A percentile compares a stretch with the other conserved stretches of the same genome.
Evolutionary conservation across 2,888 invertebrate species (phyloP).

Genomic region (Eupithecia exiguata): DNA sequence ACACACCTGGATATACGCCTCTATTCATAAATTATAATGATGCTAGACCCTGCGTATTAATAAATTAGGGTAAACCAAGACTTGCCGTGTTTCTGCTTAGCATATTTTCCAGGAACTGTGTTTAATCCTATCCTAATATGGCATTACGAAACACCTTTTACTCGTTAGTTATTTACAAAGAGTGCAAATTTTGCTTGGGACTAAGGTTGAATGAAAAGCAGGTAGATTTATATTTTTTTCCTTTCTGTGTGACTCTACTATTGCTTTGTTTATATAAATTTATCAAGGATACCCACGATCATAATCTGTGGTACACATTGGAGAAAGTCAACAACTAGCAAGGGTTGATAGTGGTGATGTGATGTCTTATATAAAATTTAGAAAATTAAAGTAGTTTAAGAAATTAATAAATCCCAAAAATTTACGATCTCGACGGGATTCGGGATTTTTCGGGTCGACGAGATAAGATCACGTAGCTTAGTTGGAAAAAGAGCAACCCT

Average conservation of each 20-base stretch:
- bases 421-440: too few relatives aligned
- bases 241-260: neutral
- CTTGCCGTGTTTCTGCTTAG: slow-evolving; percentile 6
- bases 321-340: neutral
- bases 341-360: neutral
- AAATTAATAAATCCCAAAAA: too few relatives aligned
- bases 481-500: too few relatives aligned
- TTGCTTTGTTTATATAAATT: too few relatives aligned
- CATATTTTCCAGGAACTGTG: neutral
- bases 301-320: neutral
- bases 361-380: too few relatives aligned
- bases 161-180: neutral
- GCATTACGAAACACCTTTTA: neutral
- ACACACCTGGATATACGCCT: slow-evolving; percentile 37
- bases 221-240: neutral
- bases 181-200: neutral
- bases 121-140: neutral
- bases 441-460: too few relatives aligned
- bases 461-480: too few relatives aligned
- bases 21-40: slow-evolving; percentile 45
- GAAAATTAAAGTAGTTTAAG: neutral
- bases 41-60: neutral
- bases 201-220: neutral
- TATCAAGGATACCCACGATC: neutral
- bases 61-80: slow-evolving; percentile 14